These are phyloP conservation scores for Ictalurus punctatus DNA, from an alignment of 2,113 vertebrate species.

Conservation along the genomic window DNA sequence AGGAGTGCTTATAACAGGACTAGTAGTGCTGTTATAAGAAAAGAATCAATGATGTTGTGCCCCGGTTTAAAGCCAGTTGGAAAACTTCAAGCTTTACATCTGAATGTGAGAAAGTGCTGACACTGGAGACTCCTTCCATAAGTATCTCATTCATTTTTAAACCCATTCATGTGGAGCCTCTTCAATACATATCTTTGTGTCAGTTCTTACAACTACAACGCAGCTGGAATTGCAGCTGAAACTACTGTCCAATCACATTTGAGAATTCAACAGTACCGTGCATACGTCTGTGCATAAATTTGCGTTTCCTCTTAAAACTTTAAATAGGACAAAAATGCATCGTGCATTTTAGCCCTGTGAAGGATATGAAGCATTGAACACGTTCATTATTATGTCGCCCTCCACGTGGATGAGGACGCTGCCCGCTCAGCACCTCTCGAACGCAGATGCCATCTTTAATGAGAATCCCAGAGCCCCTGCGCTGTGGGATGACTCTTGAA, in stretches of 20 bases:
- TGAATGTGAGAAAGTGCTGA: not conserved
- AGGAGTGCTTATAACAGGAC: not conserved
- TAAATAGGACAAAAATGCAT: conserved; percentile 7
- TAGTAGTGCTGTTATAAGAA: not conserved
- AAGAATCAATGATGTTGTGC: not conserved
- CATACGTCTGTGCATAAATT: not conserved
- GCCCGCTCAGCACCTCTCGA: conserved; percentile 58
- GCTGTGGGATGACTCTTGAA: conserved; percentile 30
- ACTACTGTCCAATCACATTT: not conserved
- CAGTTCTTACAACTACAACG: not conserved
- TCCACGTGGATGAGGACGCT: conserved; percentile 55
- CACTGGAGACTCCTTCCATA: not conserved
- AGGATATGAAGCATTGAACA: conserved; percentile 71
- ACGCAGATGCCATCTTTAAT: conserved; percentile 64
- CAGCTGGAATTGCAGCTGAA: not conserved
- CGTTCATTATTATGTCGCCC: conserved; percentile 63
- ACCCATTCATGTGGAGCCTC: not conserved
- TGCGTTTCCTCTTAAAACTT: not conserved
- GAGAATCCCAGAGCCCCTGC: conserved; percentile 50
- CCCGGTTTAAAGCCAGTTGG: not conserved
- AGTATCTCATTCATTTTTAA: not conserved
- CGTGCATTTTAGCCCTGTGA: conserved; percentile 63
- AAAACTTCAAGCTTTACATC: no score
- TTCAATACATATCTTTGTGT: not conserved
- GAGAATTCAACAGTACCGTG: not conserved